Conservation (phyloP, 2,113 vertebrate genomes). For the Cygnus buccinator region DNA sequence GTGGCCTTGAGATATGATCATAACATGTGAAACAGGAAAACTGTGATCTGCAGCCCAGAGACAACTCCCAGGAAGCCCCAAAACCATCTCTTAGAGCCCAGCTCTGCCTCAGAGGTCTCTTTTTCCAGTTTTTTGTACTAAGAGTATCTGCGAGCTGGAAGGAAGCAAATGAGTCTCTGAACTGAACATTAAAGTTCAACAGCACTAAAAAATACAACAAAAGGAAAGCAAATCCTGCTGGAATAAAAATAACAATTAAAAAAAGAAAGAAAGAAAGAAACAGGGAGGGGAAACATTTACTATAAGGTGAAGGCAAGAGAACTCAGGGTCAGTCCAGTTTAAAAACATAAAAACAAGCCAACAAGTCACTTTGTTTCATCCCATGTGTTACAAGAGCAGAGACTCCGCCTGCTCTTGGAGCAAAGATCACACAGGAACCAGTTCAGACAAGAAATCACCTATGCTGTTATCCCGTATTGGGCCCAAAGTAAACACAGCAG, state of each 20-base stretch:
- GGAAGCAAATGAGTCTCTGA: neutral
- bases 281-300: neutral
- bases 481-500: neutral
- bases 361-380: neutral
- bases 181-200: neutral
- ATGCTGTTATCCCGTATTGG: fast-evolving
- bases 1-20: neutral
- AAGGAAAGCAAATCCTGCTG: neutral
- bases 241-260: neutral
- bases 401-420: neutral
- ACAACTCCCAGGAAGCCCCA: neutral
- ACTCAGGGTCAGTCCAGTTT: neutral
- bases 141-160: neutral
- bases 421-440: neutral
- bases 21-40: neutral
- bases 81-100: neutral
- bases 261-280: neutral
- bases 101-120: neutral
- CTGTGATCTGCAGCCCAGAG: neutral
- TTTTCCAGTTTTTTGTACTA: neutral
- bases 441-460: neutral
- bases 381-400: neutral
- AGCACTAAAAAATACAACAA: neutral
- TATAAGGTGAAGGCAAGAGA: neutral
- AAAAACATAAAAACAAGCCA: neutral